Base-by-base conservation (phyloP, 2,113 vertebrate genomes). In the Meles meles region DNA sequence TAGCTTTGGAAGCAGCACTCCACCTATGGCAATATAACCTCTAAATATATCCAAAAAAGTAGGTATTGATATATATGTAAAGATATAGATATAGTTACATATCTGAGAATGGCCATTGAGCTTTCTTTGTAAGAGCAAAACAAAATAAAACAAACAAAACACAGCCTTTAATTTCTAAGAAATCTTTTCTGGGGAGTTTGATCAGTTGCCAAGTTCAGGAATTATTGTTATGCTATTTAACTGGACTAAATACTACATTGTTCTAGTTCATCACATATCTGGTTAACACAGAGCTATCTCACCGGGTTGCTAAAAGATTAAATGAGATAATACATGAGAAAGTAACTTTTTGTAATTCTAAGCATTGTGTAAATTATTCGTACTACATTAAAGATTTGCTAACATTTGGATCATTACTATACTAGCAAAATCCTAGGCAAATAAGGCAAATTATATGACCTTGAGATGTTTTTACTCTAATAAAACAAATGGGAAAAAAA, bases 81-180 rank as follows among this genome's bases (percentile, higher is more conserved):
- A 55, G 37, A 47, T 77, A 74, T 1, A 27, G 72, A 74, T 74
- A 77, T 18, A 31, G 14, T 77, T 31, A 77, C 15, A 77, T 77
- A 77, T 31, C 42, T 0, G 12, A 80, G 2, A 88, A 90, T 86
- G 29, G 67, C 6, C 20, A 42, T 2, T 59, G 39, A 69, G n/a
- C 1, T 77, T 96, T 71, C 76, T 88, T 89, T 94, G 31, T 74
- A 94, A 86, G 13, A 82, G 12, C 10, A 37, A 94, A 96, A 34
- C 21, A 89, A 87, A 92, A n/a, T 20, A 47, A 11, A 86, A 91
- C 5, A 83, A 89, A n/a, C 37, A 52, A 6, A 86, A 91, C 3
- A 83, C 65, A 91, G 44, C n/a, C 86, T 96, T 91, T 72, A 65
- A 89, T 88, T 93, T 83, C 49, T 74, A 52, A 95, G 47, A 84